Base-by-base conservation (phyloP, 2,797 vertebrate species). In the Spinus pinus region DNA sequence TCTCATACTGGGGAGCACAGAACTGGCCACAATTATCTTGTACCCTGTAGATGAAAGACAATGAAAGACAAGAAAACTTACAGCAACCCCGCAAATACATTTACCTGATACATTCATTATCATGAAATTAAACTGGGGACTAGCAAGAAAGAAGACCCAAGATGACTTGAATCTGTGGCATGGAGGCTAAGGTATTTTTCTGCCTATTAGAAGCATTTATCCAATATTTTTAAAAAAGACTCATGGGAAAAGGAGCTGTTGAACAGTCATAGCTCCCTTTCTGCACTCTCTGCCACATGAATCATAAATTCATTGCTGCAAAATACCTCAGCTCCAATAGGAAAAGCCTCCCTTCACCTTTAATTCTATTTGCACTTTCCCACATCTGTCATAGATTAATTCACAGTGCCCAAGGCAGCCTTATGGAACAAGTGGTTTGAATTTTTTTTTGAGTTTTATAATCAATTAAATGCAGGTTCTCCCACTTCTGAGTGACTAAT, bases 291-390 rank as follows among this genome's bases (percentile, higher is more conserved):
- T 80, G 60, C 8, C 44, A 60, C 41, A 80, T 2, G 7, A 86
- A 74, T 84, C 33, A 58, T 71, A 81, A 71, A 73, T 71, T 81
- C 23, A 28, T 70, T 71, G 22, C 49, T 37, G 46, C 7, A 31
- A 78, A 82, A 80, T 56, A 75, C 5, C 35, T 64, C 44, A 64
- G 22, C 8, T 96, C 66, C 70, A 81, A 41, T 14, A 92, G 27
- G 25, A 88, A 94, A 88, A 90, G 5, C 21, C n/a, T 94, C n/a
- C 24, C 27, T 81, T 86, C 54, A 54, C 62, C 62, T 93, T 93
- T 70, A 75, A 69, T 90, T 81, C 73, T 37, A 44, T 41, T 23
- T 72, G 22, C 37, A 56, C 49, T 92, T 94, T 87, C 35, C 73
- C 65, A 64, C 33, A 56, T 49, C 64, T 85, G 19, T 70, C 51